A percentile compares a stretch with the other conserved stretches of the same genome.
Evolutionary conservation across 2,113 vertebrate genomes (phyloP).

Genomic region (Herpetotheres cachinnans): DNA sequence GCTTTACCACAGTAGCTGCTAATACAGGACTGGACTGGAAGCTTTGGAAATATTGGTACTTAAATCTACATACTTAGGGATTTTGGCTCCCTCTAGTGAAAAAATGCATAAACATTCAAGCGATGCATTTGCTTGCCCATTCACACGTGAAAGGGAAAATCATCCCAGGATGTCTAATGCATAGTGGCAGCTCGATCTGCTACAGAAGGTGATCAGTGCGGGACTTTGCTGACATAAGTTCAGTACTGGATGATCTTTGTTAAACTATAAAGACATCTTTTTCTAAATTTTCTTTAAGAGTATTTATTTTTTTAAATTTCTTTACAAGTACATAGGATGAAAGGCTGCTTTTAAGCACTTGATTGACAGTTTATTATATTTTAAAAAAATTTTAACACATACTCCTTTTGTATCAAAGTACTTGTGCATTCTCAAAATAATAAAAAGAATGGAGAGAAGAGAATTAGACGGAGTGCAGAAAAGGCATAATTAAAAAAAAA

Average conservation of each 20-base stretch:
- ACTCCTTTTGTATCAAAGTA: neutral
- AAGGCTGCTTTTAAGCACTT: neutral
- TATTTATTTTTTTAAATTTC: neutral
- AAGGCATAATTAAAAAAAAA: neutral
- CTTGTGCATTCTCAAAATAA: neutral
- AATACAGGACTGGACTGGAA: neutral
- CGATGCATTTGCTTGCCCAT: accelerated
- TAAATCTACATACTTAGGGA: neutral
- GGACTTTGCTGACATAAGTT: neutral
- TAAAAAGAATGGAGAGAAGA: neutral
- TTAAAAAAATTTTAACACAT: neutral
- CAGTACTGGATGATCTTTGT: neutral
- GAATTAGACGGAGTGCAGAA: neutral
- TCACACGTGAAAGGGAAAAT: neutral
- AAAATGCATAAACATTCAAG: neutral
- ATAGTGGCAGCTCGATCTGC: neutral
- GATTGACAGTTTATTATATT: too few relatives aligned
- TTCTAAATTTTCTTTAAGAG: neutral
- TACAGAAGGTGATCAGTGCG: accelerated
- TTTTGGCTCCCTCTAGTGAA: slow-evolving; percentile 72
- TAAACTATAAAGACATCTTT: neutral
- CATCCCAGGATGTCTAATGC: neutral
- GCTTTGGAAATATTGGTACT: accelerated
- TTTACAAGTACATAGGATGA: neutral
- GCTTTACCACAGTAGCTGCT: neutral